Conservation (phyloP, 2,797 vertebrate species). For the Callimico goeldii region DNA sequence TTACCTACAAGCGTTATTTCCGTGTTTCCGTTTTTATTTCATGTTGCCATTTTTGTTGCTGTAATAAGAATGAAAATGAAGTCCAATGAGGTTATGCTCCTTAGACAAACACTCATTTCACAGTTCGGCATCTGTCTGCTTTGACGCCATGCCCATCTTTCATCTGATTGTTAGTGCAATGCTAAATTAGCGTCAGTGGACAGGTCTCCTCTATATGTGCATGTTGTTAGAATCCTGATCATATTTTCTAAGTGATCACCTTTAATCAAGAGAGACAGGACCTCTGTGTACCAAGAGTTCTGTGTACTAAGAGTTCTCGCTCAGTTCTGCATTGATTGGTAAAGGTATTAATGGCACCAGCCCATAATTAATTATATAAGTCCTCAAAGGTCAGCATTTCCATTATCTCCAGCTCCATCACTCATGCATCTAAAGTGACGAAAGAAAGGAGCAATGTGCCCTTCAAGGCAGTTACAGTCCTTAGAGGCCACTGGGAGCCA, state of each 20-base stretch:
- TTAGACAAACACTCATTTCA: not conserved
- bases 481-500: not conserved
- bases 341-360: not conserved
- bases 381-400: constrained; percentile 17
- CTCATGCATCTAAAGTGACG: not conserved
- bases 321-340: not conserved
- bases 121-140: not conserved
- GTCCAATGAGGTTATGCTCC: not conserved
- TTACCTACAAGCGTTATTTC: not conserved
- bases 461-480: not conserved
- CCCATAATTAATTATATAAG: not conserved
- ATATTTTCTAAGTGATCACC: constrained; percentile 21
- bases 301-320: not conserved
- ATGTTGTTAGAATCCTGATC: not conserved
- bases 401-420: not conserved
- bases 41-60: not conserved
- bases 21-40: not conserved
- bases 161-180: not conserved
- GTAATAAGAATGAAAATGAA: not conserved
- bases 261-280: constrained; percentile 45
- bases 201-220: not conserved
- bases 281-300: not conserved
- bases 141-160: not conserved
- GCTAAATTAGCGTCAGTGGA: not conserved
- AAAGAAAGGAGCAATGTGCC: not conserved